phyloP scores from a whole-genome alignment of 2,797 vertebrate species.

The Brotula barbata region DNA sequence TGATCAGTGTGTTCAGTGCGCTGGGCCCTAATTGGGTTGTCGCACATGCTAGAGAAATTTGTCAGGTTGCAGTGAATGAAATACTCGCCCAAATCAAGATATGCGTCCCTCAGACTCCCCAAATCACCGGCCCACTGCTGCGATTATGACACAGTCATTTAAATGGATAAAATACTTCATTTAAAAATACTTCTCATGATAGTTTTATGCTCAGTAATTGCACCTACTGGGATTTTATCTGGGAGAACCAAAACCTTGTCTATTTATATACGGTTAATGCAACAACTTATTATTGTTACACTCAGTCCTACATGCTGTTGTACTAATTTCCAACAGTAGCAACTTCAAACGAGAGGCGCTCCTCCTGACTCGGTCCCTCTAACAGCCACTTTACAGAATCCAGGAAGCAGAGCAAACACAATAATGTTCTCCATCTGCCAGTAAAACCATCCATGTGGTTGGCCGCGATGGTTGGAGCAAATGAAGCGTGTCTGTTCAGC shows the following conservation, averaged over 20 bases:
- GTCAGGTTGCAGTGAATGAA: constrained; percentile 64
- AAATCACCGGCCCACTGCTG: constrained; percentile 1
- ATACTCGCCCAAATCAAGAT: constrained; percentile 49
- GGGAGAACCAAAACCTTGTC: constrained; percentile 34
- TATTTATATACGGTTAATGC: constrained; percentile 55
- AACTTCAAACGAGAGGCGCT: constrained; percentile 59
- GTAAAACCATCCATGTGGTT: constrained; percentile 43
- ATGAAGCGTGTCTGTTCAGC: constrained; percentile 52
- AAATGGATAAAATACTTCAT: too few relatives aligned
- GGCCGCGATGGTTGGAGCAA: constrained; percentile 44
- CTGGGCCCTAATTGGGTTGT: constrained; percentile 63
- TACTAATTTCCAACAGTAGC: constrained; percentile 50
- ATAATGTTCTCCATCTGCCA: constrained; percentile 68
- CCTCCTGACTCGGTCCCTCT: constrained; percentile 63
- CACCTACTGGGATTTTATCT: constrained; percentile 57
- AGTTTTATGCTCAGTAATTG: constrained; percentile 49
- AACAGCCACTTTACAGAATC: constrained; percentile 65
- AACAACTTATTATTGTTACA: constrained; percentile 55
- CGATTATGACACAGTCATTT: too few relatives aligned
- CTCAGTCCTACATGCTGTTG: constrained; percentile 52
- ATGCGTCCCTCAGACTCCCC: constrained; percentile 27
- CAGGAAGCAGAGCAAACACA: constrained; percentile 48
- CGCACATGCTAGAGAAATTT: constrained; percentile 62
- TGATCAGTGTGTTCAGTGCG: constrained; percentile 50
- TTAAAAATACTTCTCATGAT: constrained; percentile 52